Base-by-base conservation (phyloP, 1,140 invertebrate species). In the Episyrphus balteatus region DNA sequence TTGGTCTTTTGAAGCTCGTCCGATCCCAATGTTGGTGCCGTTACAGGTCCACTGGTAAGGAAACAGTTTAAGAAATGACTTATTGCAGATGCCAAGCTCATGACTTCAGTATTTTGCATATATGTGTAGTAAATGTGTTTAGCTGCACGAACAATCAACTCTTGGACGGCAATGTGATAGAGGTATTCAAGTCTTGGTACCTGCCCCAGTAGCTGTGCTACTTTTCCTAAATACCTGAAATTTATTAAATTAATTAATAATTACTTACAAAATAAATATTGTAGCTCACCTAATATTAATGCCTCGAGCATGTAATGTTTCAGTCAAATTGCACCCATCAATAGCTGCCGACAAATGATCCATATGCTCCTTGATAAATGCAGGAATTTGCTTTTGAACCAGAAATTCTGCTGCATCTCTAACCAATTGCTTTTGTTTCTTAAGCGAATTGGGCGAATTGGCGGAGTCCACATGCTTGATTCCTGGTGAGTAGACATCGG, bases 61-160 rank as follows among this genome's bases (percentile, higher is more conserved):
- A 94, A 81, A 62, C 93, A 98, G 70, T 98, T 98, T 17, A 98
- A 75, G 70, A 98, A 98, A 66, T 98, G 94, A 52, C 88, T 85
- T 17, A 96, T 83, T 1, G 89, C 91, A 13, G 83, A 78, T 1
- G 92, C 85, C 36, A 96, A 72, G 61, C 84, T 86, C 81, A 94
- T 90, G 52, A 88, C 74, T 61, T 97, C 92, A 1, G 88, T 84
- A 49, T 79, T 81, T 73, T 97, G 93, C 69, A 98, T 82, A 58
- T 93, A 97, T 5, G 77, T 73, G 26, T 88, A 92, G 68, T 94
- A 98, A 49, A 98, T 74, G 64, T 98, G 94, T 69, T 98, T 98
- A 6, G 88, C 84, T 34, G 88, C 81, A 26, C 95, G 75, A 37
- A 86, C 75, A 39, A 98, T 76, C 39, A 98, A 71, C 68, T 98